Conservation (phyloP, 2,888 invertebrate genomes). For the Caenorhabditis angaria region DNA sequence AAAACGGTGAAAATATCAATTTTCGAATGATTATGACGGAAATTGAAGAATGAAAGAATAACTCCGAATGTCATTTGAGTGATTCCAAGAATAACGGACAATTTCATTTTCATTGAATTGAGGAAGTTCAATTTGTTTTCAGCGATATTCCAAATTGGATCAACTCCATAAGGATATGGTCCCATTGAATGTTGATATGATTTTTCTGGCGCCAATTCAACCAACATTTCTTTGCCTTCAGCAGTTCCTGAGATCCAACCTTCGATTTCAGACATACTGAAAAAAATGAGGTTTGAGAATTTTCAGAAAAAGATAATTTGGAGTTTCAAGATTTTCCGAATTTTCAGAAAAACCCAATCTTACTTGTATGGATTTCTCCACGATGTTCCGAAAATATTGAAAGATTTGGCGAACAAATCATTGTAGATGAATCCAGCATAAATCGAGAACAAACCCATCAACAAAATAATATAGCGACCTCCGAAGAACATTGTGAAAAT, state of each 20-base stretch:
- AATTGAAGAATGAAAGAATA: constrained; percentile 62
- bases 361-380: constrained; percentile 70
- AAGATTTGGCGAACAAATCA: constrained; percentile 68
- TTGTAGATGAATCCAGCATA: constrained; percentile 68
- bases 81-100: constrained; percentile 68
- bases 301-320: not conserved
- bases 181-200: constrained; percentile 51
- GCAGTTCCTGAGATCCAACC: constrained; percentile 18
- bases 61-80: constrained; percentile 71
- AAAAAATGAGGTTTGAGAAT: not conserved
- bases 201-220: constrained; percentile 55
- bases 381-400: constrained; percentile 74
- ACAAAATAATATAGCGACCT: constrained; percentile 65
- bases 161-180: constrained; percentile 75
- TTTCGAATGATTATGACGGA: constrained; percentile 76
- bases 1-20: constrained; percentile 89
- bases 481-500: constrained; percentile 64
- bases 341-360: not conserved
- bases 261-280: constrained; percentile 26
- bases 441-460: constrained; percentile 69
- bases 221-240: constrained; percentile 4
- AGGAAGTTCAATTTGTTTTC: constrained; percentile 71
- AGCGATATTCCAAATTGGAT: constrained; percentile 73
- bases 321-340: not conserved
- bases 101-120: constrained; percentile 72